A percentile compares a stretch with the other conserved stretches of the same genome.
Conservation (phyloP, 2,797 vertebrate genomes). For the Propithecus perrieri region DNA sequence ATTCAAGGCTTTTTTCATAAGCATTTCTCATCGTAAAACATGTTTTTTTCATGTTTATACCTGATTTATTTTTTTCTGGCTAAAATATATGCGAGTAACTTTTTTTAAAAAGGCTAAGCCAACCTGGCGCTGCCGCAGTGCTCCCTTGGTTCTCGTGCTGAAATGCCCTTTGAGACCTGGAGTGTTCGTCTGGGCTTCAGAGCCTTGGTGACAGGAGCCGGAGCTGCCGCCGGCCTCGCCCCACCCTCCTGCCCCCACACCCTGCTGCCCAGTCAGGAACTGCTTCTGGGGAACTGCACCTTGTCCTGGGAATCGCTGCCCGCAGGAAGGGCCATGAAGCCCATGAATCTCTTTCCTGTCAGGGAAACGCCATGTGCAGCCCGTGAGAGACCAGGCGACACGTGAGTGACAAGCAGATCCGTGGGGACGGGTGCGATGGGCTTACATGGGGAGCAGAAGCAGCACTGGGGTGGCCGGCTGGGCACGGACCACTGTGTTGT, state of each 20-base stretch:
- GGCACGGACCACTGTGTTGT: too few relatives aligned
- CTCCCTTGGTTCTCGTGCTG: too few relatives aligned
- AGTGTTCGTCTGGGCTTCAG: not conserved
- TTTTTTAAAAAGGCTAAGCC: not conserved
- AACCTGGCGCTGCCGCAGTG: accelerated
- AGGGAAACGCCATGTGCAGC: accelerated
- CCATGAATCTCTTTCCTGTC: not conserved
- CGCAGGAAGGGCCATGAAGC: not conserved
- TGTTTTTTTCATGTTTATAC: not conserved
- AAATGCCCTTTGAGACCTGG: not conserved
- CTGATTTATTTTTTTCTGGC: not conserved
- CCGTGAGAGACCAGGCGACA: accelerated
- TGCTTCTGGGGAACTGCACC: too few relatives aligned
- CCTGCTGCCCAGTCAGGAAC: not conserved
- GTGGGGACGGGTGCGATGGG: accelerated
- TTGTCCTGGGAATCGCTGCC: not conserved
- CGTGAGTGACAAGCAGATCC: accelerated
- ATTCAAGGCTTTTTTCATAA: not conserved
- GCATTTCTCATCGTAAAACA: not conserved
- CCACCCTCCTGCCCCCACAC: not conserved
- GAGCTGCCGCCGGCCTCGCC: not conserved
- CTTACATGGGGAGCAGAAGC: accelerated
- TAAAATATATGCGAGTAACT: not conserved
- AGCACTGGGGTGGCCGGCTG: accelerated
- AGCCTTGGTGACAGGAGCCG: not conserved